A percentile compares a stretch with the other conserved stretches of the same genome.
Evolutionary conservation across 2,888 invertebrate species (phyloP).

Genomic region (Villa cingulata): DNA sequence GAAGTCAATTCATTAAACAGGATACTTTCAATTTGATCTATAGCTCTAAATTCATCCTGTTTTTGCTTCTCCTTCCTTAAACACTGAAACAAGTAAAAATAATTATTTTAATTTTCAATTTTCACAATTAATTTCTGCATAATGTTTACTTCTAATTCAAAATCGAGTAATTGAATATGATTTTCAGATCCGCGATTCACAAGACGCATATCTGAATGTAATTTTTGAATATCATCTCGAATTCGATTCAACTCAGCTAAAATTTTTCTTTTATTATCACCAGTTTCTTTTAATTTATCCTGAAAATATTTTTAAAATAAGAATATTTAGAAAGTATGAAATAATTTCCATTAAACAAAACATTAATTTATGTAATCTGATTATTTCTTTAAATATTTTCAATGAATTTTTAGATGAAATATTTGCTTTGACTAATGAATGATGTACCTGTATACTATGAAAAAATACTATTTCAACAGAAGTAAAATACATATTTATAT

Average conservation of each 20-base stretch:
- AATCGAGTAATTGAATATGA: conserved; percentile 5
- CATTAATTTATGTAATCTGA: not conserved
- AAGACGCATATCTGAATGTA: conserved; percentile 5
- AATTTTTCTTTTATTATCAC: conserved; percentile 8
- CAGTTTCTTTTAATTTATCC: conserved; percentile 7
- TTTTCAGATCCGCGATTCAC: conserved; percentile 6
- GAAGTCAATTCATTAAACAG: conserved; percentile 58
- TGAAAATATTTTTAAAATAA: not conserved
- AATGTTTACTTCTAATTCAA: conserved; percentile 1
- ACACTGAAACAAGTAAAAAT: not conserved
- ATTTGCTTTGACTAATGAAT: not conserved
- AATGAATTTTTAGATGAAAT: not conserved
- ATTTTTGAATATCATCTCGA: conserved; percentile 7
- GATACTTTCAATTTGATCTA: conserved; percentile 63
- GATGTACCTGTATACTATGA: too few species aligned
- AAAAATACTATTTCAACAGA: too few species aligned
- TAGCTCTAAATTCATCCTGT: conserved; percentile 44
- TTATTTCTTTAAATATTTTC: too few species aligned
- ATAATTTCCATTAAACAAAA: not conserved
- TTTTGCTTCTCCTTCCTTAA: conserved; percentile 45
- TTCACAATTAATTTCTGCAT: too few species aligned
- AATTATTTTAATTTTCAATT: not conserved
- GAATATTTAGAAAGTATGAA: too few species aligned
- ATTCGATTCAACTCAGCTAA: conserved; percentile 1
- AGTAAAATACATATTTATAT: not conserved